Evolutionary conservation across 2,888 invertebrate genomes (phyloP).

Genomic region (Pseudococcus viburni): DNA sequence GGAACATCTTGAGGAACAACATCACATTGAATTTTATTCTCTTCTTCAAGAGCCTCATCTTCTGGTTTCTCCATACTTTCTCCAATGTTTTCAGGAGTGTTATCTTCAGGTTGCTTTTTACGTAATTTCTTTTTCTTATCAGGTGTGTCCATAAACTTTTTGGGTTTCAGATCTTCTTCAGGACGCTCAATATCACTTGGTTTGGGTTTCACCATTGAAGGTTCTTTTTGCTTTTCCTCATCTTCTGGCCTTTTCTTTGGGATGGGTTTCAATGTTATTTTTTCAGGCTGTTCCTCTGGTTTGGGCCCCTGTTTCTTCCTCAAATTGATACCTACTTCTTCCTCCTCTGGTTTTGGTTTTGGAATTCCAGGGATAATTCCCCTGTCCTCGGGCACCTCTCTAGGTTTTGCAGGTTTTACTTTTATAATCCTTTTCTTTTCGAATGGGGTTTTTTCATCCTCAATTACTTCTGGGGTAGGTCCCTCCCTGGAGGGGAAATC

Average conservation of each 20-base stretch:
- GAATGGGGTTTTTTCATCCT: slow-evolving; percentile 71
- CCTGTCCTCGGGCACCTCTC: slow-evolving; percentile 69
- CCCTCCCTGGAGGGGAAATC: slow-evolving; percentile 67
- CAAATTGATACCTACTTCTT: slow-evolving; percentile 71
- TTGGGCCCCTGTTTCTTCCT: slow-evolving; percentile 72
- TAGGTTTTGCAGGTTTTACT: slow-evolving; percentile 69
- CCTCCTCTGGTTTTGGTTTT: slow-evolving; percentile 69
- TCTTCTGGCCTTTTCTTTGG: slow-evolving; percentile 70
- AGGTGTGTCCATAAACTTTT: slow-evolving; percentile 72
- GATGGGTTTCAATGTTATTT: slow-evolving; percentile 71
- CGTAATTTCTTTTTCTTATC: slow-evolving; percentile 70
- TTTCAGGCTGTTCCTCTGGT: slow-evolving; percentile 71
- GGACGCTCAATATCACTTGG: slow-evolving; percentile 69
- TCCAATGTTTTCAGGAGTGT: slow-evolving; percentile 71
- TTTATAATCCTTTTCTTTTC: slow-evolving; percentile 68
- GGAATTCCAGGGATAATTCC: slow-evolving; percentile 67
- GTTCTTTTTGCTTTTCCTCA: slow-evolving; percentile 70
- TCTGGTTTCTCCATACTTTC: slow-evolving; percentile 71
- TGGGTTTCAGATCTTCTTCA: slow-evolving; percentile 76
- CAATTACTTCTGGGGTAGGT: slow-evolving; percentile 68
- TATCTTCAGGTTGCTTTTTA: slow-evolving; percentile 68
- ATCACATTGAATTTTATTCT: too few relatives aligned
- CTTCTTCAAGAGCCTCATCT: not conserved
- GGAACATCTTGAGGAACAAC: slow-evolving; percentile 60
- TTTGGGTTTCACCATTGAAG: slow-evolving; percentile 70